A percentile compares a stretch with the other conserved stretches of the same genome.
Evolutionary conservation across 2,888 invertebrate genomes (phyloP).

Genomic region (Amorpha juglandis): DNA sequence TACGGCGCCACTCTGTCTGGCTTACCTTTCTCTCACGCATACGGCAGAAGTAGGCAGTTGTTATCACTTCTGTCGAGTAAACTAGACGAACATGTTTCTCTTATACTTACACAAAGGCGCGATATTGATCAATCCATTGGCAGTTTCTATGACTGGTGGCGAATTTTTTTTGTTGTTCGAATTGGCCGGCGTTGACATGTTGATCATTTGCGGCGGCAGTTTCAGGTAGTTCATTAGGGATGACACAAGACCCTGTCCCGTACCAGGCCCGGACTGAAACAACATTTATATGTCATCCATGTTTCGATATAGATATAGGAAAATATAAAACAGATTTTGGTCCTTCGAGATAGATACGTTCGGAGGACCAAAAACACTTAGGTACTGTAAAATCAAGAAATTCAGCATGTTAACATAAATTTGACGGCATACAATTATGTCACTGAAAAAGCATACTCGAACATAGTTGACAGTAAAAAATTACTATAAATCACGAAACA

Average conservation of each 20-base stretch:
- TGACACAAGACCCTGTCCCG: conserved; percentile 87
- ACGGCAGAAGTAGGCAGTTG: too few species aligned
- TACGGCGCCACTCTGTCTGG: too few species aligned
- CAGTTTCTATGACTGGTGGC: conserved; percentile 84
- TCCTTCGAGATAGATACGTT: too few species aligned
- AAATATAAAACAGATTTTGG: too few species aligned
- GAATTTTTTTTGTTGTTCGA: conserved; percentile 69
- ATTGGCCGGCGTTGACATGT: conserved; percentile 77
- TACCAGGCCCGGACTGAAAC: conserved; percentile 86
- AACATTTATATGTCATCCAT: background rate
- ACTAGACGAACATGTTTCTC: too few species aligned
- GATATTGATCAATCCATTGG: conserved; percentile 93
- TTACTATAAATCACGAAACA: background rate
- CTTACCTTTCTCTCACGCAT: too few species aligned
- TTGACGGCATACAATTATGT: too few species aligned
- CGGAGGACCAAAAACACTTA: background rate
- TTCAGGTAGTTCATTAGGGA: conserved; percentile 86
- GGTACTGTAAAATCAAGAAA: too few species aligned
- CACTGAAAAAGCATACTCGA: too few species aligned
- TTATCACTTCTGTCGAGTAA: too few species aligned
- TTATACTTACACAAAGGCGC: conserved; percentile 90
- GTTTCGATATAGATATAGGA: background rate
- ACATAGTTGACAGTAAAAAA: background rate
- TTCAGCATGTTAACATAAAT: too few species aligned
- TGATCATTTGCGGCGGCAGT: conserved; percentile 77